These are phyloP conservation scores for Cataglyphis livida DNA, from an alignment of 2,888 invertebrate genomes.

Conservation along the genomic window DNA sequence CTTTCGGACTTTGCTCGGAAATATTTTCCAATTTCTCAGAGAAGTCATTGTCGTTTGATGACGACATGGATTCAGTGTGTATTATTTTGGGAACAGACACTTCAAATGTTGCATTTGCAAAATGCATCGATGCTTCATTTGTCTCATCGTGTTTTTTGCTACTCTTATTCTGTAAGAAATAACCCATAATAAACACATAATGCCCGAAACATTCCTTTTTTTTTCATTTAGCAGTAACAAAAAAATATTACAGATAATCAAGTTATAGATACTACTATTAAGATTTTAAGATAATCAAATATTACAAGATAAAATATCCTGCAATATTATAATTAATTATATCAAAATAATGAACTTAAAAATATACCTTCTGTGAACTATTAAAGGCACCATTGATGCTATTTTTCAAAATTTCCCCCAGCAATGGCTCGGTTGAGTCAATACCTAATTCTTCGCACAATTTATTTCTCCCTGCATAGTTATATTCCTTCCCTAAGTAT, in stretches of 20 bases:
- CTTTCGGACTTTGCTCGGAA: constrained; percentile 76
- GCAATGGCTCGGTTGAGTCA: constrained; percentile 81
- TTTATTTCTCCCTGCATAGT: constrained; percentile 87
- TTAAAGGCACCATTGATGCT: constrained; percentile 82
- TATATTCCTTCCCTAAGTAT: constrained; percentile 89
- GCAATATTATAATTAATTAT: background rate
- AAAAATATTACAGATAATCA: background rate
- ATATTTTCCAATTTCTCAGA: constrained; percentile 79
- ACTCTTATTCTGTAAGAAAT: constrained; percentile 77
- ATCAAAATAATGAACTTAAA: background rate
- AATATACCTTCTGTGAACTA: constrained; percentile 79
- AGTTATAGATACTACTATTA: background rate
- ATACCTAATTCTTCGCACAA: constrained; percentile 84
- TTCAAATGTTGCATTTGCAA: constrained; percentile 83
- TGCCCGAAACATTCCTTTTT: background rate
- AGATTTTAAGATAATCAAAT: too few species aligned
- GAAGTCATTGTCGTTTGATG: constrained; percentile 77
- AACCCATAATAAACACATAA: background rate
- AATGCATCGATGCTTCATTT: constrained; percentile 75
- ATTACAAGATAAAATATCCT: background rate
- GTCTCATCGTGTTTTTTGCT: constrained; percentile 77
- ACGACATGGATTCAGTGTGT: constrained; percentile 77
- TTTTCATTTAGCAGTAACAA: background rate
- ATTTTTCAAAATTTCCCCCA: constrained; percentile 83
- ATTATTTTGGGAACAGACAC: constrained; percentile 81